phyloP scores from a whole-genome alignment of 2,113 vertebrate genomes.

The Salvelinus namaycush region DNA sequence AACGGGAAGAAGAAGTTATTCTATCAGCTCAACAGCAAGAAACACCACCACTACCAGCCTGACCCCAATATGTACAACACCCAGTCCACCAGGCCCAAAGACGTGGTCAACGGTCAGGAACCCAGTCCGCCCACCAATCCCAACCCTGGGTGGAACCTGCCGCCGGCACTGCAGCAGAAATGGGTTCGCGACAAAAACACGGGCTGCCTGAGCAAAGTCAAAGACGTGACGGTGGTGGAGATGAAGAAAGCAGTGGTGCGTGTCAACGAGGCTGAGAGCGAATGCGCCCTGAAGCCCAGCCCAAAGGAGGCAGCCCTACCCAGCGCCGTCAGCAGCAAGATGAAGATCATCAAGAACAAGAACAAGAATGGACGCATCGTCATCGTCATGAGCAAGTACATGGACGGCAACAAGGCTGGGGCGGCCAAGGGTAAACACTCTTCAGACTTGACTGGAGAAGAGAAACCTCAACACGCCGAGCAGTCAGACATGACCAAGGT shows the following conservation, averaged over 20 bases:
- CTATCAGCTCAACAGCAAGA: conserved; percentile 98
- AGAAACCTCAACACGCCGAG: conserved; percentile 55
- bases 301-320: conserved; percentile 76
- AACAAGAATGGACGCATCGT: conserved; percentile 98
- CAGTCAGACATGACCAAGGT: conserved; percentile 57
- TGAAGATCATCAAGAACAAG: conserved; percentile 99
- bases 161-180: conserved; percentile 81
- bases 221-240: conserved; percentile 75
- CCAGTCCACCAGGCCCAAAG: conserved; percentile 83
- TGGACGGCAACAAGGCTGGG: conserved; percentile 91
- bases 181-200: conserved; percentile 86
- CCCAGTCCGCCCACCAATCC: conserved; percentile 67
- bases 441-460: conserved; percentile 67
- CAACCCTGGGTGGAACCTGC: conserved; percentile 78
- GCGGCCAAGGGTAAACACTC: conserved; percentile 84
- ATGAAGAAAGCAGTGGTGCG: conserved; percentile 60
- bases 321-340: conserved; percentile 87
- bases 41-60: conserved; percentile 96
- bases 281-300: conserved; percentile 61
- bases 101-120: conserved; percentile 83
- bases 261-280: conserved; percentile 62
- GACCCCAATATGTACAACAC: conserved; percentile 94
- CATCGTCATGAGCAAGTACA: conserved; percentile 99
- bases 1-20: conserved; percentile 91
- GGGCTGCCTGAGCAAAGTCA: conserved; percentile 83